Evolutionary conservation across 2,113 vertebrate genomes (phyloP).

Genomic region (Clarias magur): DNA sequence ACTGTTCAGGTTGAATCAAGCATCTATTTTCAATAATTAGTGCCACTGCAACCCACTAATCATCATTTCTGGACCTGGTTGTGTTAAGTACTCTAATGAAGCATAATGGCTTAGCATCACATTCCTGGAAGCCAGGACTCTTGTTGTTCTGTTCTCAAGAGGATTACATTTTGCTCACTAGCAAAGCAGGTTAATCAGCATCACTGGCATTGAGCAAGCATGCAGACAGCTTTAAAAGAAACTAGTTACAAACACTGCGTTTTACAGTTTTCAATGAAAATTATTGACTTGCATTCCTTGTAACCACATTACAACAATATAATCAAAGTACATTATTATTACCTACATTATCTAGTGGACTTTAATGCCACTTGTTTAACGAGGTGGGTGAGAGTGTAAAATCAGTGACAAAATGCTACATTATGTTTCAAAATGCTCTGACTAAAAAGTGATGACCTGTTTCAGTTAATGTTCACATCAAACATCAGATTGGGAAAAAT

Average conservation of each 20-base stretch:
- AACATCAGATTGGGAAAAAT: neutral
- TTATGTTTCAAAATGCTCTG: neutral
- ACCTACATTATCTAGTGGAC: neutral
- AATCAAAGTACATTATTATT: neutral
- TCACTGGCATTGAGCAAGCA: neutral
- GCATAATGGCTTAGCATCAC: neutral
- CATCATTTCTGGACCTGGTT: neutral
- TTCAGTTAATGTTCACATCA: neutral
- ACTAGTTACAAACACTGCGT: neutral
- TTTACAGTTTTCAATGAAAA: neutral
- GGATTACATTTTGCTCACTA: neutral
- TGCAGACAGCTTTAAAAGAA: neutral
- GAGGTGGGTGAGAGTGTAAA: neutral
- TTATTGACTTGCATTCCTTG: neutral
- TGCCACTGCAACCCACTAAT: neutral
- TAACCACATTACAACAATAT: neutral
- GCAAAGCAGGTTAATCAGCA: neutral
- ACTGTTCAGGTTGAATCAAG: neutral
- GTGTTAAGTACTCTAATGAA: neutral
- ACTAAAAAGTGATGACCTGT: neutral
- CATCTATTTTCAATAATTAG: neutral
- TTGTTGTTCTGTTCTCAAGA: neutral
- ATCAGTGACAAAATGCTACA: neutral
- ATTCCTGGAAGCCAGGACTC: too few species aligned
- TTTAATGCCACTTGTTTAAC: neutral